Percentiles rank a stretch among this genome's conserved stretches.
Conservation (phyloP, 2,888 invertebrate genomes). For the Calliopum simillimum region DNA sequence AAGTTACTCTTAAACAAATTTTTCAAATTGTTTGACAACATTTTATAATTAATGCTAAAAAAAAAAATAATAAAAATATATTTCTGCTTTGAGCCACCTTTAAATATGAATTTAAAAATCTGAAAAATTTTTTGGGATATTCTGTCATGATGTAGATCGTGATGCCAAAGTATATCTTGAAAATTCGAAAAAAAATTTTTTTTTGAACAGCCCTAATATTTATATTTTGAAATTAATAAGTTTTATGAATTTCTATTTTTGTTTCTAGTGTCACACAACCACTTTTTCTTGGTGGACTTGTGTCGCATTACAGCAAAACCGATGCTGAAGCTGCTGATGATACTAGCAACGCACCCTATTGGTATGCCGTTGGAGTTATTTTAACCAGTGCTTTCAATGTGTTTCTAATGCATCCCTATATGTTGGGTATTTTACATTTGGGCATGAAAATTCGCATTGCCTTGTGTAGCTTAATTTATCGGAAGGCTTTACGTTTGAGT, state of each 20-base stretch:
- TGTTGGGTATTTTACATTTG: constrained; percentile 77
- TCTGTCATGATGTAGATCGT: no score
- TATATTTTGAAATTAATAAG: no score
- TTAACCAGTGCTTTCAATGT: constrained; percentile 79
- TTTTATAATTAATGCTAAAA: no score
- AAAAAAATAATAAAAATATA: no score
- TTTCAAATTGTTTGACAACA: no score
- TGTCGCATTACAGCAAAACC: constrained; percentile 69
- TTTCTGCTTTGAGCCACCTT: no score
- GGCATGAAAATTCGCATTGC: constrained; percentile 79
- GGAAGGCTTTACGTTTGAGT: constrained; percentile 75
- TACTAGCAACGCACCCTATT: constrained; percentile 72
- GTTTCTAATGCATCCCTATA: constrained; percentile 86
- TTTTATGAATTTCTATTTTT: background rate
- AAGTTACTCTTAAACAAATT: no score
- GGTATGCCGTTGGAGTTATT: constrained; percentile 80
- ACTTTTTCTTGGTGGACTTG: constrained; percentile 73
- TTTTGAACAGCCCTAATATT: no score
- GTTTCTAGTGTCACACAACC: constrained; percentile 73
- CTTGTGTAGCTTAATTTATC: constrained; percentile 76
- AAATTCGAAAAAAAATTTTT: no score
- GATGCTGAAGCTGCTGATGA: constrained; percentile 37
- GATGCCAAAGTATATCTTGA: no score
- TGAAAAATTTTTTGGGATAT: no score
- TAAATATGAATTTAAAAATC: no score